Evolutionary conservation across 2,888 invertebrate genomes (phyloP).

Genomic region (Saturnia japonica): DNA sequence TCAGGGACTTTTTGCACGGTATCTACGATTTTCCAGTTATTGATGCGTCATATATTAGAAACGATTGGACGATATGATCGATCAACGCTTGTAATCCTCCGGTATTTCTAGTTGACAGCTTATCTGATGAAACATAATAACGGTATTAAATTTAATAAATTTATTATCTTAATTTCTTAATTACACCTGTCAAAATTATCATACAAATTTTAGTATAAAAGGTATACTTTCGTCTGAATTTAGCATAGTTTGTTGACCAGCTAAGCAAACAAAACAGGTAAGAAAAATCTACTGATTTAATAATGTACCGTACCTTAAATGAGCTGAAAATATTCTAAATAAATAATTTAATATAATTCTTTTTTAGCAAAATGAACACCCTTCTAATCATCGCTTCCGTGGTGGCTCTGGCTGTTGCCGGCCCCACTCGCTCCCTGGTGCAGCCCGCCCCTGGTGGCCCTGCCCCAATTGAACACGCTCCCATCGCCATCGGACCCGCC

Average conservation of each 20-base stretch:
- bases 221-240: constrained; percentile 16
- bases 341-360: constrained; percentile 8
- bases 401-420: constrained; percentile 45
- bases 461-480: constrained; percentile 27
- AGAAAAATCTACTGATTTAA: too few species aligned
- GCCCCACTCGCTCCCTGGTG: constrained; percentile 36
- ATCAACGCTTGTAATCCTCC: constrained; percentile 30
- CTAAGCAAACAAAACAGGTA: constrained; percentile 36
- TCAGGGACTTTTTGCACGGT: background rate
- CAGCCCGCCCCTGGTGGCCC: constrained; percentile 30
- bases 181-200: constrained; percentile 22
- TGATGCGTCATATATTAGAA: background rate
- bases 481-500: constrained; percentile 26
- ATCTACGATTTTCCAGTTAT: background rate
- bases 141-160: constrained; percentile 33
- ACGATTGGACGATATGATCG: constrained; percentile 24
- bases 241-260: constrained; percentile 35
- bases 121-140: constrained; percentile 22
- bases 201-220: constrained; percentile 38
- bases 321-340: too few species aligned
- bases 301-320: too few species aligned
- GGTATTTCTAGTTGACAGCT: constrained; percentile 19
- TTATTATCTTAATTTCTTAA: constrained; percentile 32
- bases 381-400: constrained; percentile 45
- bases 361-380: constrained; percentile 42